phyloP scores from a whole-genome alignment of 2,797 vertebrate genomes.

The Coregonus ussuriensis region DNA sequence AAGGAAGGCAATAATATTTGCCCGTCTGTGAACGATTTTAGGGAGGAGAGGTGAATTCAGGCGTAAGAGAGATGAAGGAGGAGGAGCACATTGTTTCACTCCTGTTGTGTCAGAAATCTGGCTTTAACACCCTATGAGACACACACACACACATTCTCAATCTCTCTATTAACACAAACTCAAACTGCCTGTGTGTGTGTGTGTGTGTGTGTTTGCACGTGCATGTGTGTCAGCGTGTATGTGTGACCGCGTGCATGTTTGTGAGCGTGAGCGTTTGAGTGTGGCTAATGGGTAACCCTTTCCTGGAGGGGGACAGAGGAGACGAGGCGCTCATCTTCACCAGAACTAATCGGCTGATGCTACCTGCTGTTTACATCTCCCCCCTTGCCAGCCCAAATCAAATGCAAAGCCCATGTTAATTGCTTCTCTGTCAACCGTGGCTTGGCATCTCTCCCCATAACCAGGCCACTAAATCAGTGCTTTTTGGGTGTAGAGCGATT shows the following conservation, averaged over 20 bases:
- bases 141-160: no score
- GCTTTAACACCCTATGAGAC: no score
- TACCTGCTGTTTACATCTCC: conserved; percentile 63
- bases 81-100: conserved; percentile 14
- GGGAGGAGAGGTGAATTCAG: conserved; percentile 18
- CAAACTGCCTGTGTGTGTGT: no score
- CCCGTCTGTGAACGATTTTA: conserved; percentile 22
- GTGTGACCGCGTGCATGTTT: no score
- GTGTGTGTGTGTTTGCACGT: no score
- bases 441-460: conserved; percentile 45
- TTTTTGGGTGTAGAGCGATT: no score
- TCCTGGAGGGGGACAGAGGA: conserved; percentile 62
- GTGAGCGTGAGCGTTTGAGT: neutral
- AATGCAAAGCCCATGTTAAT: conserved; percentile 74
- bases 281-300: conserved; percentile 60
- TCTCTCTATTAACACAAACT: no score
- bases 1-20: conserved; percentile 19
- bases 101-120: conserved; percentile 24
- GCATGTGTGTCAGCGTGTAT: no score
- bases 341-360: conserved; percentile 66
- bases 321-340: conserved; percentile 63
- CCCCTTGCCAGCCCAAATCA: conserved; percentile 63
- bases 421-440: conserved; percentile 61
- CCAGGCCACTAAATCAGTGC: conserved; percentile 14
- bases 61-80: conserved; percentile 13